Percentiles rank a stretch among this genome's conserved stretches.
Evolutionary conservation across 2,797 vertebrate genomes (phyloP).

Genomic region (Iguana delicatissima): DNA sequence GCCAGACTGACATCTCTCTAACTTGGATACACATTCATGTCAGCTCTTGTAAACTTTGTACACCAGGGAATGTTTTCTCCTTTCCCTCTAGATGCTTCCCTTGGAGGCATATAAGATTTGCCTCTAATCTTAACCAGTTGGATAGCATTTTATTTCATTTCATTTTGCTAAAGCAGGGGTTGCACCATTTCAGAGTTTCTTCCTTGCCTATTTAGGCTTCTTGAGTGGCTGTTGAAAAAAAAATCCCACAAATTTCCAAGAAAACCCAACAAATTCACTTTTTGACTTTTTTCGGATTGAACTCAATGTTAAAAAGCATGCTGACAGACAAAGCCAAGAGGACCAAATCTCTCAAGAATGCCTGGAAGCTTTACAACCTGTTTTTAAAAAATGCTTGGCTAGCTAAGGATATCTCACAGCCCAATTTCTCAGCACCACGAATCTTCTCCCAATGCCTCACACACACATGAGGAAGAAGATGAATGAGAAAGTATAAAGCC

Average conservation of each 20-base stretch:
- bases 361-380: neutral
- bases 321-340: neutral
- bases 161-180: neutral
- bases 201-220: neutral
- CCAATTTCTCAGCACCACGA: no score
- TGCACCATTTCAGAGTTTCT: neutral
- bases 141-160: neutral
- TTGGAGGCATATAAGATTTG: neutral
- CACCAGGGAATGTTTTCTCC: neutral
- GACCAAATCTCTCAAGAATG: neutral
- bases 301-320: neutral
- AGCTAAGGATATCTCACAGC: neutral
- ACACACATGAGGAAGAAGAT: no score
- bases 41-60: slow-evolving; percentile 38
- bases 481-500: no score
- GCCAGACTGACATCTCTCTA: slow-evolving; percentile 58
- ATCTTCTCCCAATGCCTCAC: no score
- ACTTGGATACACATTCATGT: slow-evolving; percentile 25
- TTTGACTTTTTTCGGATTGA: neutral
- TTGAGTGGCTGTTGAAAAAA: neutral
- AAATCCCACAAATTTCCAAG: neutral
- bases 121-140: neutral
- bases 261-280: neutral
- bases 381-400: no score
- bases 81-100: neutral